Percentiles rank a stretch among this genome's conserved stretches.
These are phyloP conservation scores for Sicus ferrugineus DNA, from an alignment of 2,888 invertebrate species.

Conservation along the genomic window DNA sequence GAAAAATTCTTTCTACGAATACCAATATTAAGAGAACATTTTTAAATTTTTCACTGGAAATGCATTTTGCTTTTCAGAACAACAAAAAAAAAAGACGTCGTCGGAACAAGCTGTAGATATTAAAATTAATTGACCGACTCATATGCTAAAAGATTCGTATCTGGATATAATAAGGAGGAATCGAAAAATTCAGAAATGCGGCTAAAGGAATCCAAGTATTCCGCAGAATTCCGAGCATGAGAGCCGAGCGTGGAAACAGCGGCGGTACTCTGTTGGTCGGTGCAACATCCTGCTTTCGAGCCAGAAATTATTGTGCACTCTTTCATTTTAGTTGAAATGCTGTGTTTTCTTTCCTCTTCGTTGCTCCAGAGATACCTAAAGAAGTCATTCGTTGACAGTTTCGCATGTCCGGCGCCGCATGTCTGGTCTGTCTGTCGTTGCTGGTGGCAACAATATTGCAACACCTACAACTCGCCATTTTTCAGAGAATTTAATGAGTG, in stretches of 20 bases:
- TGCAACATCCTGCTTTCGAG: constrained; percentile 14
- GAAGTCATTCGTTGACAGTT: constrained; percentile 24
- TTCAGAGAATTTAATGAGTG: constrained; percentile 20
- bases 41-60: constrained; percentile 23
- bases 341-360: constrained; percentile 11
- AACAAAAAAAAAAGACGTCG: constrained; percentile 4
- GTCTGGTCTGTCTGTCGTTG: neutral
- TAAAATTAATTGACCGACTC: constrained; percentile 32
- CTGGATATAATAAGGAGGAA: constrained; percentile 9
- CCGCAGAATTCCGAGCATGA: neutral
- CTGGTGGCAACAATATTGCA: neutral
- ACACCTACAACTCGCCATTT: constrained; percentile 24
- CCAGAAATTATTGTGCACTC: constrained; percentile 1
- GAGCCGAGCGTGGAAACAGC: neutral
- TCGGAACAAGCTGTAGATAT: constrained; percentile 18
- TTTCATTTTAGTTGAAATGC: constrained; percentile 11
- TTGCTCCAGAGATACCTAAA: neutral
- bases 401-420: constrained; percentile 6
- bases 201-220: neutral
- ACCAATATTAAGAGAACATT: neutral
- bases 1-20: constrained; percentile 5
- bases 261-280: constrained; percentile 1
- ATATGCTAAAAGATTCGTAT: constrained; percentile 28
- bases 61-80: constrained; percentile 20
- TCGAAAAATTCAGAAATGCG: neutral